Evolutionary conservation across 2,797 vertebrate species (phyloP).

Genomic region (Pangasius macronema): DNA sequence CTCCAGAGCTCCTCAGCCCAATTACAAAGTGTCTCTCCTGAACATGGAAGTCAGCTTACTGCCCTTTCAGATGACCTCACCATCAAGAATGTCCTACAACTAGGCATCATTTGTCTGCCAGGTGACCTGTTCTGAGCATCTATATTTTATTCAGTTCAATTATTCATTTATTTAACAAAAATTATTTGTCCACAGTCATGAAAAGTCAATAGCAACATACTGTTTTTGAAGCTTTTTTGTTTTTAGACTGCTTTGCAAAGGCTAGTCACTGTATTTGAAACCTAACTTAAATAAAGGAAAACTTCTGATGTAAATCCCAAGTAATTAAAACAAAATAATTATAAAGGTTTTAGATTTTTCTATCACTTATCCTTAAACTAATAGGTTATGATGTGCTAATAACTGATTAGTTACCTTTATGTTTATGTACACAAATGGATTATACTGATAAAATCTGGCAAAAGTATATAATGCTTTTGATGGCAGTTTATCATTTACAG

Average conservation of each 20-base stretch:
- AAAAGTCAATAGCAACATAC: background rate
- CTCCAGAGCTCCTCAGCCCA: constrained; percentile 48
- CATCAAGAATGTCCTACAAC: constrained; percentile 73
- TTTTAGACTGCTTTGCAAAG: background rate
- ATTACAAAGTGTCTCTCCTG: constrained; percentile 39
- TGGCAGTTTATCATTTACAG: background rate
- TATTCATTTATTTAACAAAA: background rate
- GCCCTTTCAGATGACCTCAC: constrained; percentile 57
- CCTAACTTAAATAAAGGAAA: background rate
- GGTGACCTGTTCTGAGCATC: constrained; percentile 68
- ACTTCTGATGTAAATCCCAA: background rate
- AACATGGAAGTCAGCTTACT: constrained; percentile 37
- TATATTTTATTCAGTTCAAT: constrained; percentile 8
- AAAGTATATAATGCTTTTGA: background rate
- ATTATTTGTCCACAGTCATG: background rate
- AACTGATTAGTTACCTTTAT: background rate
- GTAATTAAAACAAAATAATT: background rate
- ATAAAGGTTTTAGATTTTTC: background rate
- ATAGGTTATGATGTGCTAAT: background rate
- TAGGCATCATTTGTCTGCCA: constrained; percentile 85
- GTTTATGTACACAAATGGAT: background rate
- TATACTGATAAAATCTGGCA: background rate
- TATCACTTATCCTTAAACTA: background rate
- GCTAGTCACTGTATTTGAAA: background rate
- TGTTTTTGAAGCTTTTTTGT: background rate